Evolutionary conservation across 2,797 vertebrate genomes (phyloP), one percentile per base, ranked within the genome.

Genomic region (Leptoclinus maculatus): DNA sequence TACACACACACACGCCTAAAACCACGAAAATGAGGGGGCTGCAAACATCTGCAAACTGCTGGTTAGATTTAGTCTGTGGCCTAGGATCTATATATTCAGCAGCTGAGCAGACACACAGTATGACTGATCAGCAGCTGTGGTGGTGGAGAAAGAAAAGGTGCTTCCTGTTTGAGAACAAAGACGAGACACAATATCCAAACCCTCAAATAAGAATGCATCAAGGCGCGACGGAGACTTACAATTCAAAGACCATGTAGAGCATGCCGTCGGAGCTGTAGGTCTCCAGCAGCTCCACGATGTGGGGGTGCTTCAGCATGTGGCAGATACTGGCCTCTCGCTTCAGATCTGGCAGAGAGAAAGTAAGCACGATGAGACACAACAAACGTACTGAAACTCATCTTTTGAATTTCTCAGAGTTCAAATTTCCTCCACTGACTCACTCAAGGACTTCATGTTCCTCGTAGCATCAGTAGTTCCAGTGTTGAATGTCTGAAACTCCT

Each of bases 171-270:
- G 7, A 38, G 8, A 54, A 7, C 12, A 45, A 11, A 23, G 38
- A 36, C 10, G 19, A 34, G 2, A 49, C 1, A 5, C 1, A 25
- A 71, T 58, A 64, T 38, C 16, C 16, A 41, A 21, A 59, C 14
- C 6, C 10, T 9, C 19, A 7, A 43, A 23, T 7, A 51, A 1
- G 17, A 12, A 41, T 4, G 39, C 36, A 29, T 29, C 4, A 5
- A 29, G 10, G 36, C 38, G n/a, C 38, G 38, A 13, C 38, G 29
- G 29, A 45, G 43, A 45, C 43, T 97, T 95, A 99, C 98, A 97
- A 99, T 95, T 99, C 98, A 85, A 99, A 99, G 84, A 99, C 98
- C 98, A 99, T 99, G 94, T 99, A 99, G 91, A 99, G 98, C 98
- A 99, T 99, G 91, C 98, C 98, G 93, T 99, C 98, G 5, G 98